Percentiles rank a stretch among this genome's conserved stretches.
These are phyloP conservation scores for Eptesicus fuscus DNA, from an alignment of 2,113 vertebrate genomes.

Conservation along the genomic window DNA sequence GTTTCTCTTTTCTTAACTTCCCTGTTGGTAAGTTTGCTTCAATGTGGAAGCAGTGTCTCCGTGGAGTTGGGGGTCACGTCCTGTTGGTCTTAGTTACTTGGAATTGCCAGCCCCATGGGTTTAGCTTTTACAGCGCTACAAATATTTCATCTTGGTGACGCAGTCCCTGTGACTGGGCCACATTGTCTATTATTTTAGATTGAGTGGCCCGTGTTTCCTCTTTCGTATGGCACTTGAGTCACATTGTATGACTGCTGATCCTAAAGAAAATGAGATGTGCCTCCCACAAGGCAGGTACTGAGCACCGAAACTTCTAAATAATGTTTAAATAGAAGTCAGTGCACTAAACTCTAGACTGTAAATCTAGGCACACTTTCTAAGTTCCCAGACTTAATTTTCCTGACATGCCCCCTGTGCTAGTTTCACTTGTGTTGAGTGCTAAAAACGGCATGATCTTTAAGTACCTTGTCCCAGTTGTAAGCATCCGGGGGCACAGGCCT, in stretches of 20 bases:
- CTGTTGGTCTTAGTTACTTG: constrained; percentile 62
- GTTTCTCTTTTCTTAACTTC: constrained; percentile 54
- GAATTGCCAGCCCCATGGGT: constrained; percentile 39
- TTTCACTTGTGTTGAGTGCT: background rate
- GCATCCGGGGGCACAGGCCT: background rate
- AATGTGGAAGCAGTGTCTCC: constrained; percentile 10
- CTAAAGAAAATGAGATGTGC: constrained; percentile 53
- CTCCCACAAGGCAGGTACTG: background rate
- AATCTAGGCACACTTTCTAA: background rate
- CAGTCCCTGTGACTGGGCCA: background rate
- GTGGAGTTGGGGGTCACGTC: constrained; percentile 57
- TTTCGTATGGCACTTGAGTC: constrained; percentile 36
- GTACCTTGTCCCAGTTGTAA: background rate
- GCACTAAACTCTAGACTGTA: background rate
- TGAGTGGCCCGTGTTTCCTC: constrained; percentile 12
- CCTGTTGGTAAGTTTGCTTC: constrained; percentile 64
- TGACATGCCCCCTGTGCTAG: background rate
- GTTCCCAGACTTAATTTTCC: constrained; percentile 32
- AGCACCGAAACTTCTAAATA: background rate
- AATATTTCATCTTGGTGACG: constrained; percentile 53
- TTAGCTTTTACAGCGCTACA: constrained; percentile 30
- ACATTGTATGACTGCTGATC: background rate
- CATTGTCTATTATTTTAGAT: constrained; percentile 55
- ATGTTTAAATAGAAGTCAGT: constrained; percentile 37
- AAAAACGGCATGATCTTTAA: background rate